Percentiles rank a stretch among this genome's conserved stretches.
phyloP scores from a whole-genome alignment of 2,797 vertebrate genomes.

The Enteromius mattozi region DNA sequence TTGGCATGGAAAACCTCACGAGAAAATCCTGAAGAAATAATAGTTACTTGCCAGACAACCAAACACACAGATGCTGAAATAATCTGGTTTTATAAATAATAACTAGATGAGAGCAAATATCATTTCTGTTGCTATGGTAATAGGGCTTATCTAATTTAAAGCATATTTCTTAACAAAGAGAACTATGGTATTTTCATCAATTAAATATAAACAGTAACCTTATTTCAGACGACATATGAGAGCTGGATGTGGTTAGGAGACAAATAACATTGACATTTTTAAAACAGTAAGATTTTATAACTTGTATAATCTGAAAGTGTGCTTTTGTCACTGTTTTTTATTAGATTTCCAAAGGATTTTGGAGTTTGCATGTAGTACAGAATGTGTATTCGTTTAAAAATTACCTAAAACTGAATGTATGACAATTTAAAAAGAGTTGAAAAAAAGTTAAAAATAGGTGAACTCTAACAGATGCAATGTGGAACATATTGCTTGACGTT shows the following conservation, averaged over 20 bases:
- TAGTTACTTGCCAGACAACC: slow-evolving; percentile 18
- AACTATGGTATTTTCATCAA: slow-evolving; percentile 1
- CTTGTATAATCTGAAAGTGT: not conserved
- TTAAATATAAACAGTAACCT: not conserved
- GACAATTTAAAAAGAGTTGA: not conserved
- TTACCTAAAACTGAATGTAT: not conserved
- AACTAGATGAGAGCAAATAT: slow-evolving; percentile 3
- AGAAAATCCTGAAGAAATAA: slow-evolving; percentile 13
- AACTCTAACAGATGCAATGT: not conserved
- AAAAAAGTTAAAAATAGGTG: not conserved
- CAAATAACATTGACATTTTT: not conserved
- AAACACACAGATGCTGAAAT: slow-evolving; percentile 18
- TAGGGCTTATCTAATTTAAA: not conserved
- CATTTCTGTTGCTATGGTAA: slow-evolving; percentile 25
- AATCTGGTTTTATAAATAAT: slow-evolving; percentile 9
- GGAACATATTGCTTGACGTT: not conserved
- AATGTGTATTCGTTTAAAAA: not conserved
- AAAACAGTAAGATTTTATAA: not conserved
- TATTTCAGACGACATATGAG: not conserved
- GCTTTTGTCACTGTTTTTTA: not conserved
- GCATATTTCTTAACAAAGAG: not conserved
- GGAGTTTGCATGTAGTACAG: not conserved
- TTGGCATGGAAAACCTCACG: not conserved
- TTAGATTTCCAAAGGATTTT: not conserved
- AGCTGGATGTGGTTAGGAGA: not conserved